Base-by-base conservation (phyloP, 2,797 vertebrate genomes). In the Bradypodion pumilum region DNA sequence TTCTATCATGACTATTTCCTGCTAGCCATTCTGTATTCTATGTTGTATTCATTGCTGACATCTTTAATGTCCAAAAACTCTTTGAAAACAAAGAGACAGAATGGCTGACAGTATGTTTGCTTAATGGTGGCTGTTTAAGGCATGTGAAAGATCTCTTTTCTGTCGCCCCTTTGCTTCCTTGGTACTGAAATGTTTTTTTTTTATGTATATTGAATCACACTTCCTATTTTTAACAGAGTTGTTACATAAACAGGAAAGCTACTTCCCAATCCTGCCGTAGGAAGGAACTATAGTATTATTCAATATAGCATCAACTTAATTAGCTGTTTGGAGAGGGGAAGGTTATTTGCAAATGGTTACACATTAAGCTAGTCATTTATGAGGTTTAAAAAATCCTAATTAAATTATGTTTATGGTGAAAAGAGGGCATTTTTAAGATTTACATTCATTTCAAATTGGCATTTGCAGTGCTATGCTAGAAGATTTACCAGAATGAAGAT, bases 321-420 rank as follows among this genome's bases (percentile, higher is more conserved):
- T 89, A 92, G 32, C 69, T 74, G 56, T 21, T 86, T 60, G 88
- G 89, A 89, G 76, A 93, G 86, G 40, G 37, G 23, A n/a, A 63
- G 15, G 40, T 25, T 46, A 12, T 15, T 5, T 12, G 8, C 21
- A 92, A 83, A 73, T 83, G 15, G n/a, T n/a, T n/a, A n/a, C n/a
- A n/a, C n/a, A n/a, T n/a, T n/a, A n/a, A n/a, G n/a, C n/a, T n/a
- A n/a, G n/a, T n/a, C n/a, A n/a, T n/a, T n/a, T n/a, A n/a, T n/a
- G n/a, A n/a, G n/a, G n/a, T n/a, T n/a, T n/a, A n/a, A n/a, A n/a
- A n/a, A n/a, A n/a, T n/a, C n/a, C n/a, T n/a, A n/a, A n/a, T n/a
- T n/a, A n/a, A n/a, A n/a, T n/a, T n/a, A n/a, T n/a, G n/a, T n/a
- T n/a, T n/a, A n/a, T n/a, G n/a, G n/a, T n/a, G n/a, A n/a, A n/a